Conservation (phyloP, 2,888 invertebrate genomes). For the Apodemia hepburni region DNA sequence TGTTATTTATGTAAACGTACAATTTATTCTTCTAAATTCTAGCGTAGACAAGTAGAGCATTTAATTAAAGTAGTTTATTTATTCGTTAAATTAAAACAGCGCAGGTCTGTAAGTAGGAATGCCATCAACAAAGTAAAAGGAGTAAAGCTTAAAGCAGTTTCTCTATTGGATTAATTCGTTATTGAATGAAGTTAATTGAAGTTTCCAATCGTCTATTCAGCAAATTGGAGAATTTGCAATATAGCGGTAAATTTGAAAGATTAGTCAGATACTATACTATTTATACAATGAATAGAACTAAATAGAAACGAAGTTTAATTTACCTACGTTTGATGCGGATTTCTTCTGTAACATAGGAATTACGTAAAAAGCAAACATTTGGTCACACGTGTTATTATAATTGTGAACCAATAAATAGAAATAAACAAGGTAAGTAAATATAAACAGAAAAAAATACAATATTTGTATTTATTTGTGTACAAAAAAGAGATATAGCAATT, state of each 20-base stretch:
- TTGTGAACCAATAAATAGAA: no score
- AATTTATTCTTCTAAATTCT: no score
- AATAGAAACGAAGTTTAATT: neutral
- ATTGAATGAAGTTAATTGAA: conserved; percentile 13
- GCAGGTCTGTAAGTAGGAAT: neutral
- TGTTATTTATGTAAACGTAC: no score
- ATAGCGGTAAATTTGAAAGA: neutral
- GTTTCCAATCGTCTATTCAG: neutral
- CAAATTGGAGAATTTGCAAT: conserved; percentile 3
- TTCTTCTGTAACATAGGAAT: no score
- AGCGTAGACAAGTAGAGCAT: no score
- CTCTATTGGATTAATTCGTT: conserved; percentile 4
- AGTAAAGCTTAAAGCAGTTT: conserved; percentile 2
- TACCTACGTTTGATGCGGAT: no score
- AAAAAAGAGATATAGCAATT: no score
- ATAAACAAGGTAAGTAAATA: no score
- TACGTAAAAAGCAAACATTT: no score
- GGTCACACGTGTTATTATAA: no score
- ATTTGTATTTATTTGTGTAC: no score
- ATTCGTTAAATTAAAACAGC: neutral
- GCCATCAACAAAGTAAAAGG: neutral
- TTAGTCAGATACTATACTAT: neutral
- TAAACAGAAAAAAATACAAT: no score
- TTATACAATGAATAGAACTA: neutral
- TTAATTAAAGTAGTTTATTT: neutral